phyloP scores from a whole-genome alignment of 2,888 invertebrate genomes.

The Helleia helle region DNA sequence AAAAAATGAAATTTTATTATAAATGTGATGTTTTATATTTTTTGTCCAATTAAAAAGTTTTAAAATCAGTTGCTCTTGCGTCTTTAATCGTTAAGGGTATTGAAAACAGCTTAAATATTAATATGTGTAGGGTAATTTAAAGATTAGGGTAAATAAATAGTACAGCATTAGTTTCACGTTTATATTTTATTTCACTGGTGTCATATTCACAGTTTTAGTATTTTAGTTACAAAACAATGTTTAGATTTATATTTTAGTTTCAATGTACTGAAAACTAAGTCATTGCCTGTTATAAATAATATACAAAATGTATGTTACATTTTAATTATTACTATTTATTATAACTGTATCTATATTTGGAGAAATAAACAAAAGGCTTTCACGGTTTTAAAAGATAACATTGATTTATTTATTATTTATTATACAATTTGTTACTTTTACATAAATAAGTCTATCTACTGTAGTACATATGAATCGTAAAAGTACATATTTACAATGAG shows the following conservation, averaged over 20 bases:
- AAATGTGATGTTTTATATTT: too few species aligned
- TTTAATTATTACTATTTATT: too few species aligned
- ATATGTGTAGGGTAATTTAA: neutral
- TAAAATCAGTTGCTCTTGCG: too few species aligned
- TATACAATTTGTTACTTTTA: conserved; percentile 1
- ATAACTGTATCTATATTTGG: too few species aligned
- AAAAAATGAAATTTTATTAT: too few species aligned
- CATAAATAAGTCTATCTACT: conserved; percentile 5
- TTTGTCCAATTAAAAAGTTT: too few species aligned
- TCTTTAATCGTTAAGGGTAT: too few species aligned
- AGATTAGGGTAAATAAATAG: conserved; percentile 18
- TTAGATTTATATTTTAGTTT: conserved; percentile 53
- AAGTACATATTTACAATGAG: conserved; percentile 7
- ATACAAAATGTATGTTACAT: conserved; percentile 4
- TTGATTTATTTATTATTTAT: neutral
- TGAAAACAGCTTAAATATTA: neutral
- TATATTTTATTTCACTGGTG: conserved; percentile 67
- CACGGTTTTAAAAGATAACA: neutral
- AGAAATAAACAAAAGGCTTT: too few species aligned
- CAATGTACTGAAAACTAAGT: conserved; percentile 63
- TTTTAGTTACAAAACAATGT: conserved; percentile 68
- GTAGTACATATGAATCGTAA: neutral
- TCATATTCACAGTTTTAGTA: conserved; percentile 66
- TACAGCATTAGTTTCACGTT: conserved; percentile 25
- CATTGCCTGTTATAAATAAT: conserved; percentile 54